phyloP scores from a whole-genome alignment of 1,140 invertebrate genomes.

The Drepana arcuata region DNA sequence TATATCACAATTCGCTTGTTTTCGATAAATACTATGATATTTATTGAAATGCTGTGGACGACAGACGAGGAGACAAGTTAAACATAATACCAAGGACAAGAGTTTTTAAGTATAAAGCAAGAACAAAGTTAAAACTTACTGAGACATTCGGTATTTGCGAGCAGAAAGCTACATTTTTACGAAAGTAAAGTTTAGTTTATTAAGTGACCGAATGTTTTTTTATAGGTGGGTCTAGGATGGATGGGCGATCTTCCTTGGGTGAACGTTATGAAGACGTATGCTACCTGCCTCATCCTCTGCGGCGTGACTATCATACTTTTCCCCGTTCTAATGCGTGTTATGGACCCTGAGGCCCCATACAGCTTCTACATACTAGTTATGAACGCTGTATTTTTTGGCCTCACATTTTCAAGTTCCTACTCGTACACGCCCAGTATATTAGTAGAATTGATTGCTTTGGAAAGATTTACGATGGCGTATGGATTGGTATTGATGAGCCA shows the following conservation, averaged over 20 bases:
- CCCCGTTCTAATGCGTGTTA: conserved; percentile 70
- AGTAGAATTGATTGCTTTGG: conserved; percentile 82
- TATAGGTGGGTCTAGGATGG: conserved; percentile 87
- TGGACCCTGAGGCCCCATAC: conserved; percentile 62
- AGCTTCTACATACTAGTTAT: conserved; percentile 74
- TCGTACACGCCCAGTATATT: conserved; percentile 91
- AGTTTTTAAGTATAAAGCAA: too few species aligned
- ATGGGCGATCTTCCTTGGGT: conserved; percentile 91
- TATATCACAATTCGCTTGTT: too few species aligned
- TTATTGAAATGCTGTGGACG: too few species aligned
- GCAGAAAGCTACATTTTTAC: too few species aligned
- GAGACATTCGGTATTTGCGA: too few species aligned
- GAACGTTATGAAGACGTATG: conserved; percentile 86
- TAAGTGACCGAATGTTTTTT: too few species aligned
- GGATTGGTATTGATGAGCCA: conserved; percentile 90
- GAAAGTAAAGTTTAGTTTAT: too few species aligned
- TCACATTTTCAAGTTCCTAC: conserved; percentile 89
- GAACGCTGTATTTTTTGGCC: conserved; percentile 80
- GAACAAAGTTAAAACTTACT: too few species aligned
- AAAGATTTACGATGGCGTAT: conserved; percentile 90
- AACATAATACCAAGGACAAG: too few species aligned
- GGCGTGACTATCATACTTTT: conserved; percentile 81
- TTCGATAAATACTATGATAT: too few species aligned
- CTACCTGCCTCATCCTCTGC: conserved; percentile 82
- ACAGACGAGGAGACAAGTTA: too few species aligned